Evolutionary conservation across 2,888 invertebrate species (phyloP).

Genomic region (Hypomecis atomaria): DNA sequence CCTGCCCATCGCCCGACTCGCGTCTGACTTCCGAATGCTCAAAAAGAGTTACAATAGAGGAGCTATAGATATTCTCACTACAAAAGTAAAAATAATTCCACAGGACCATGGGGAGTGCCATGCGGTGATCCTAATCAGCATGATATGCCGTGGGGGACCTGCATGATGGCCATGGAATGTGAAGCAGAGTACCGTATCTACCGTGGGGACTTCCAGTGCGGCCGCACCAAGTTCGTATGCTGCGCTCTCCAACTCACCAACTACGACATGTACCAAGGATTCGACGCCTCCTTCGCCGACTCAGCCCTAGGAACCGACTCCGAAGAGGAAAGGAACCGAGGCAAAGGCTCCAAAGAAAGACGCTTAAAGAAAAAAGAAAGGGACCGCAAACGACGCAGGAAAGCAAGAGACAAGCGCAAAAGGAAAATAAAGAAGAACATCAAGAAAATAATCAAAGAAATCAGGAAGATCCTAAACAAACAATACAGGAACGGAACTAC

Average conservation of each 20-base stretch:
- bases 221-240: constrained; percentile 68
- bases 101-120: constrained; percentile 76
- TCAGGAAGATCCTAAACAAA: constrained; percentile 61
- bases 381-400: constrained; percentile 49
- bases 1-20: too few relatives aligned
- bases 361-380: constrained; percentile 37
- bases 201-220: constrained; percentile 72
- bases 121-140: constrained; percentile 77
- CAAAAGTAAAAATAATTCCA: too few relatives aligned
- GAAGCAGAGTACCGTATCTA: constrained; percentile 71
- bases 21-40: too few relatives aligned
- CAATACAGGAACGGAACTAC: constrained; percentile 63
- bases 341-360: constrained; percentile 47
- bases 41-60: too few relatives aligned
- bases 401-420: constrained; percentile 57
- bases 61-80: too few relatives aligned
- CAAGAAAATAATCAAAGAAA: constrained; percentile 60
- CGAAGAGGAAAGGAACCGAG: constrained; percentile 52
- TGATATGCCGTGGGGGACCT: constrained; percentile 75
- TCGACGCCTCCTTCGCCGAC: constrained; percentile 69
- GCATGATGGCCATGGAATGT: constrained; percentile 68
- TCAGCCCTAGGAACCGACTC: constrained; percentile 61
- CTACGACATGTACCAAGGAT: constrained; percentile 72
- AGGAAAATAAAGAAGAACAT: constrained; percentile 64
- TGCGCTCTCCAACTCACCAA: constrained; percentile 64